phyloP scores from a whole-genome alignment of 1,140 invertebrate species.

The Drosophila tristis region DNA sequence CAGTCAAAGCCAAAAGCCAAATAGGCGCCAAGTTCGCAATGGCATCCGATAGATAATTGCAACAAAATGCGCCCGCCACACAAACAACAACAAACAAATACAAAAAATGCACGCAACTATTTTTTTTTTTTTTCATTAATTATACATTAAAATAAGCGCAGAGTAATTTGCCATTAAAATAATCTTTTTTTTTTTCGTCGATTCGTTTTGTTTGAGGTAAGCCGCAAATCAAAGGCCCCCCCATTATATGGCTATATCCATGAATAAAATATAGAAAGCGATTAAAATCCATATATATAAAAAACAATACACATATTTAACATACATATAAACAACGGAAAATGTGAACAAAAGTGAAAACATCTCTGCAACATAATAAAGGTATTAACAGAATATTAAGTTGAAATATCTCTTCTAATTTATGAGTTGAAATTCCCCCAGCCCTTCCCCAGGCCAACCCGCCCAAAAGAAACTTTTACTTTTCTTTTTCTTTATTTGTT shows the following conservation, averaged over 20 bases:
- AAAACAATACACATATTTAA: not conserved
- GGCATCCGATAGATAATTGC: conserved; percentile 45
- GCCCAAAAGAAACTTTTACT: conserved; percentile 76
- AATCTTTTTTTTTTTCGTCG: conserved; percentile 19
- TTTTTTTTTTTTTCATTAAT: conserved; percentile 58
- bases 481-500: conserved; percentile 21
- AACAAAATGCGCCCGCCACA: conserved; percentile 27
- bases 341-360: conserved; percentile 48
- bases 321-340: conserved; percentile 32
- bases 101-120: conserved; percentile 34
- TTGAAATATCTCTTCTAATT: conserved; percentile 48
- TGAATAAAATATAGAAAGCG: conserved; percentile 44
- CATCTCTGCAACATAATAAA: conserved; percentile 46
- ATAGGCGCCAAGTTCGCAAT: conserved; percentile 76
- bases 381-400: conserved; percentile 71
- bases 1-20: conserved; percentile 31
- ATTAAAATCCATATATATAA: conserved; percentile 29
- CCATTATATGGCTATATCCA: not conserved
- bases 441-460: not conserved
- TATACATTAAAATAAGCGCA: conserved; percentile 59
- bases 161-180: conserved; percentile 59
- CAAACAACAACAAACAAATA: conserved; percentile 4
- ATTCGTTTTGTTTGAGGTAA: conserved; percentile 27
- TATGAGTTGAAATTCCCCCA: not conserved
- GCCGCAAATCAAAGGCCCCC: no score